Base-by-base conservation (phyloP, 1,140 invertebrate species). In the Drosophila jambulina region DNA sequence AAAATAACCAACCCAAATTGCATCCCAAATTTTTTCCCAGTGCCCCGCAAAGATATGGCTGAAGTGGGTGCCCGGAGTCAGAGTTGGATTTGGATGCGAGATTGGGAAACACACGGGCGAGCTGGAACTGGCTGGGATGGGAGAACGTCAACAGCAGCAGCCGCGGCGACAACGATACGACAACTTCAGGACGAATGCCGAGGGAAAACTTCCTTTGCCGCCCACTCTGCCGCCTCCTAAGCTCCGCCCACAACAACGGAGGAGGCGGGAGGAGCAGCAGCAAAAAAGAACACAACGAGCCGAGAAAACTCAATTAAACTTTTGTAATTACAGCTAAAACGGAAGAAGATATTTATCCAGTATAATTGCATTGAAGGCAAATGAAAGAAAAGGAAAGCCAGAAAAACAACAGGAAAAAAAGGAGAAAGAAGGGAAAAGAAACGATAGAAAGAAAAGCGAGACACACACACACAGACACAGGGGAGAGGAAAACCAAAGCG, bases 261-360 rank as follows among this genome's bases (percentile, higher is more conserved):
- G 48, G 12, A 1, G 9, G 42, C 10, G 21, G 42, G 38, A 42
- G 23, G 36, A 45, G 54, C 27, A 36, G 42, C 25, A 56, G 36
- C 36, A 63, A 63, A 34, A 43, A 45, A 75, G 63, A 80, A 88
- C 84, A 87, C 84, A 88, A 91, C 84, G 78, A 91, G 86, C 81
- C 83, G 91, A 91, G 91, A 92, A 92, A 92, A 92, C 91, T 92
- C 91, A 92, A 92, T 92, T 92, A 92, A 92, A 92, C 91, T 92
- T 92, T 92, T 92, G 91, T 92, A 92, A 92, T 92, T 92, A 92
- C 91, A 92, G 91, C 91, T 92, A 92, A 92, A 92, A 92, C 91
- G 90, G 85, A 91, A 91, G 83, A 92, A 91, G 90, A 92, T 92
- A 92, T 92, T 92, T 92, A 92, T 92, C 91, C 91, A 92, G 91